Percentiles rank a stretch among this genome's conserved stretches.
Conservation (phyloP, 37 sponge, comb jelly and placozoan species). For the Oscarella lobularis region DNA sequence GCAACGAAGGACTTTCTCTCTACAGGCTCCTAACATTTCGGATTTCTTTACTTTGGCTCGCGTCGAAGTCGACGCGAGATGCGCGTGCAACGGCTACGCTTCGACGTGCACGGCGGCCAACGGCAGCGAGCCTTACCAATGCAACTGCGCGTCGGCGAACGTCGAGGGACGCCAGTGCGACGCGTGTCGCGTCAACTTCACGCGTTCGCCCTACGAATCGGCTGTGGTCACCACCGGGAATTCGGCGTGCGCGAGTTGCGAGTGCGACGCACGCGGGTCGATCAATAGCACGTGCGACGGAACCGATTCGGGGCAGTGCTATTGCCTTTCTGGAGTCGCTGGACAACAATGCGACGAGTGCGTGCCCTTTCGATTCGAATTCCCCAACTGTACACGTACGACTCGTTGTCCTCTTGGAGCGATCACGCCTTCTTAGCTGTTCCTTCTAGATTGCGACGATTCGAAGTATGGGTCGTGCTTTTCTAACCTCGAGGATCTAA, state of each 20-base stretch:
- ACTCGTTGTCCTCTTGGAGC: too few relatives aligned
- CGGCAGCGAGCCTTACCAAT: too few relatives aligned
- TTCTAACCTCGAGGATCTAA: too few relatives aligned
- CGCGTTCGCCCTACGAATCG: background rate
- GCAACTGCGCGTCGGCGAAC: background rate
- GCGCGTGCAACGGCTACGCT: background rate
- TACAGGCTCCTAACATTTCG: too few relatives aligned
- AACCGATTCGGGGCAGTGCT: background rate
- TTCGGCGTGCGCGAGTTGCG: background rate
- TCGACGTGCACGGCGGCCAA: background rate
- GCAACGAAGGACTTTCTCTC: too few relatives aligned
- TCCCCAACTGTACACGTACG: too few relatives aligned
- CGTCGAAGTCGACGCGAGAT: background rate
- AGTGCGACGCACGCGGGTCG: background rate
- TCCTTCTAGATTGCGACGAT: too few relatives aligned
- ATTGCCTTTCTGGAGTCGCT: background rate
- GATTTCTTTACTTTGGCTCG: background rate
- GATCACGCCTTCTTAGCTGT: too few relatives aligned
- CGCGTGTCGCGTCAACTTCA: background rate
- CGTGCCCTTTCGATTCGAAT: too few relatives aligned
- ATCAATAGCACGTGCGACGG: background rate
- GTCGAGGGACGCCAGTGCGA: background rate
- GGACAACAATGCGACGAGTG: background rate
- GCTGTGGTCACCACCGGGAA: too few relatives aligned
- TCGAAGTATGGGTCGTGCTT: too few relatives aligned